Percentiles rank a stretch among this genome's conserved stretches.
These are phyloP conservation scores for Imbricaverruca yamaguchii DNA, from an alignment of 2,888 invertebrate genomes.

Conservation along the genomic window DNA sequence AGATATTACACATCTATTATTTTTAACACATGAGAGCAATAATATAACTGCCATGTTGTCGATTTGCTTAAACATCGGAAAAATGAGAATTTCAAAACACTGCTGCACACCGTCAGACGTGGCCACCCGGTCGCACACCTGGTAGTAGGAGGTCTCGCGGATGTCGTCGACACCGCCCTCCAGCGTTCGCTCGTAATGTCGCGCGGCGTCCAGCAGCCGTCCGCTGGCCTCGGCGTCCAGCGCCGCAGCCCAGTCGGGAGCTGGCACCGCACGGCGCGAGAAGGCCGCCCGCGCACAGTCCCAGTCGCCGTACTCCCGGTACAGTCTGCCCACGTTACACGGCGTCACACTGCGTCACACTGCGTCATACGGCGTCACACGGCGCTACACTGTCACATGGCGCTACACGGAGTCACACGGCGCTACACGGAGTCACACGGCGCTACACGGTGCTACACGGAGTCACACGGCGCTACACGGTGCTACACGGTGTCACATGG, in stretches of 20 bases:
- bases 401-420: no score
- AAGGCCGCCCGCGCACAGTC: slow-evolving; percentile 7
- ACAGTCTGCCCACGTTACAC: not conserved
- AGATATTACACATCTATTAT: no score
- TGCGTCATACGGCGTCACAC: no score
- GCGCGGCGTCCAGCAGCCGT: not conserved
- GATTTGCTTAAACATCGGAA: no score
- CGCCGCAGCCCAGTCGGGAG: not conserved
- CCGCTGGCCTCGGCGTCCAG: slow-evolving; percentile 9
- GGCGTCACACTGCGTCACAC: not conserved
- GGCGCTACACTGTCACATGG: no score
- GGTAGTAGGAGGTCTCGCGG: not conserved
- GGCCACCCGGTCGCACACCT: not conserved
- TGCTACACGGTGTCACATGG: no score
- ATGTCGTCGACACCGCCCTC: not conserved
- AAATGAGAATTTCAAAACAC: no score
- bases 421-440: not conserved
- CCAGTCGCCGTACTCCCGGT: not conserved
- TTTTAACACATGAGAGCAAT: no score
- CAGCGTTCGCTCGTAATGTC: not conserved
- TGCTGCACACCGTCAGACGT: no score
- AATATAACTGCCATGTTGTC: no score
- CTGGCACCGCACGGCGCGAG: not conserved
- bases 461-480: no score
- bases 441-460: not conserved